phyloP scores from a whole-genome alignment of 2,888 invertebrate species.

The Synanthedon tipuliformis region DNA sequence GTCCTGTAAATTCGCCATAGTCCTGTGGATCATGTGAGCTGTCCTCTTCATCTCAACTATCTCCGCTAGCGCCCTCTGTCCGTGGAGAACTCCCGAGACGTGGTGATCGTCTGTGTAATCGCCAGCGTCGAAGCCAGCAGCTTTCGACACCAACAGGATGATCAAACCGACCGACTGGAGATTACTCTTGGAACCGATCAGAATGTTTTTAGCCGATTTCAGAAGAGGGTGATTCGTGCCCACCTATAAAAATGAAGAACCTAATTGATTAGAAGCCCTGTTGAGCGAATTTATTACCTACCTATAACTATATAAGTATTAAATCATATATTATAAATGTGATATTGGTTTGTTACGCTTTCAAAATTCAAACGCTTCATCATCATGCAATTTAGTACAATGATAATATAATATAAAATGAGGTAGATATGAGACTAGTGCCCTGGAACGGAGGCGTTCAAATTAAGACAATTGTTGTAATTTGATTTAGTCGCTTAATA shows the following conservation, averaged over 20 bases:
- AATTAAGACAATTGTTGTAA: no score
- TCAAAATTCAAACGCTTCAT: no score
- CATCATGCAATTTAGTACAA: no score
- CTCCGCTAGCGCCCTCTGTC: slow-evolving; percentile 60
- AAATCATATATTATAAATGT: no score
- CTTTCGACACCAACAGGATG: slow-evolving; percentile 49
- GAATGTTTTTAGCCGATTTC: slow-evolving; percentile 53
- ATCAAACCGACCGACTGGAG: slow-evolving; percentile 55
- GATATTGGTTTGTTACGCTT: no score
- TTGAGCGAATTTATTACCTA: no score
- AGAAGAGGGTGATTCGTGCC: slow-evolving; percentile 56
- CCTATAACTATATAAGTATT: no score
- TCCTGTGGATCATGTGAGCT: slow-evolving; percentile 55
- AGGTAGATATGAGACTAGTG: no score
- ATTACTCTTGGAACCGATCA: slow-evolving; percentile 56
- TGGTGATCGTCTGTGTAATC: slow-evolving; percentile 34
- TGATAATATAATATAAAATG: no score
- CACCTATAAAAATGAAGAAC: slow-evolving; percentile 24
- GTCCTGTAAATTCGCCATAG: slow-evolving; percentile 52
- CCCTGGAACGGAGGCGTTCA: no score
- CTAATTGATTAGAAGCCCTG: no score
- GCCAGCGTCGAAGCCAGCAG: slow-evolving; percentile 36
- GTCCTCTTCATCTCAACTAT: slow-evolving; percentile 64
- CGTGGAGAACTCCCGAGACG: slow-evolving; percentile 45
- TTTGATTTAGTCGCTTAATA: no score